A percentile compares a stretch with the other conserved stretches of the same genome.
Conservation (phyloP, 2,888 invertebrate species). For the Aleiodes testaceus region DNA sequence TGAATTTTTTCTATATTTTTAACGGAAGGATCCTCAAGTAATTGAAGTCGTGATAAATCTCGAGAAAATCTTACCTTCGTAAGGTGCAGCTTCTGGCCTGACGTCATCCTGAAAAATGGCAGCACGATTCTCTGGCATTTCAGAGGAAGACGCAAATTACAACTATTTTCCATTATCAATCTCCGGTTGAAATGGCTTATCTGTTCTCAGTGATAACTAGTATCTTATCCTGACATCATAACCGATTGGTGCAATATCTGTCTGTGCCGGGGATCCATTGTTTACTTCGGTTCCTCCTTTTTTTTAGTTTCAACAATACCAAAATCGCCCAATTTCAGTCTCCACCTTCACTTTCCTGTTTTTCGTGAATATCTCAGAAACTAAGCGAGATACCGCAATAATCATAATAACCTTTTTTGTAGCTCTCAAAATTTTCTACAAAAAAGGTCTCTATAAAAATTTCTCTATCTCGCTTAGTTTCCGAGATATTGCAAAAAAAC, state of each 20-base stretch:
- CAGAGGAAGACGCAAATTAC: neutral
- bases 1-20: too few relatives aligned
- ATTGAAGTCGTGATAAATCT: too few relatives aligned
- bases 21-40: too few relatives aligned
- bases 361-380: too few relatives aligned
- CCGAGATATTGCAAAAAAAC: too few relatives aligned
- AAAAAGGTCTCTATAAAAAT: too few relatives aligned
- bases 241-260: neutral
- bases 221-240: conserved; percentile 26
- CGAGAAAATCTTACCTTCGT: conserved; percentile 1
- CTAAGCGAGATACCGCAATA: too few relatives aligned
- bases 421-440: too few relatives aligned
- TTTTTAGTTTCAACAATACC: neutral
- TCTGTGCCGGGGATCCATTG: neutral
- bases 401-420: neutral
- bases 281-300: neutral
- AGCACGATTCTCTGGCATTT: conserved; percentile 17
- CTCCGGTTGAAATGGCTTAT: conserved; percentile 16
- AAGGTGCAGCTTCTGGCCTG: neutral
- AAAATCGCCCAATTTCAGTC: too few relatives aligned
- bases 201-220: conserved; percentile 8
- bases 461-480: too few relatives aligned
- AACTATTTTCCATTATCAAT: conserved; percentile 25
- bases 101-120: neutral
- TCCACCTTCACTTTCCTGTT: too few relatives aligned